Evolutionary conservation across 2,888 invertebrate species (phyloP).

Genomic region (Dryocosmus kuriphilus): DNA sequence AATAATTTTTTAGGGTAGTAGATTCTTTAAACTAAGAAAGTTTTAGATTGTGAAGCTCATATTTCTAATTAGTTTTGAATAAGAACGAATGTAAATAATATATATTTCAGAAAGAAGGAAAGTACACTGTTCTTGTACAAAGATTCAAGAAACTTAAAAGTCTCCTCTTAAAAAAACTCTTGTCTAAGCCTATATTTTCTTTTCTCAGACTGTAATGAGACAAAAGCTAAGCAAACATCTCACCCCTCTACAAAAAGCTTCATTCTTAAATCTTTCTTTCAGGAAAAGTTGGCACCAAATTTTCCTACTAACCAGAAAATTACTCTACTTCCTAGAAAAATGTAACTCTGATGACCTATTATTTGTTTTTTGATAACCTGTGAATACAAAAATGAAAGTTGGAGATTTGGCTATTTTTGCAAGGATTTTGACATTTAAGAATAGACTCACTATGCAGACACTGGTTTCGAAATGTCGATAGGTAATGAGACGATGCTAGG

Average conservation of each 20-base stretch:
- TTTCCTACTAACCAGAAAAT: neutral
- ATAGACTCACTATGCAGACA: neutral
- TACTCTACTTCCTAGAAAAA: neutral
- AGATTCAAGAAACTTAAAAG: neutral
- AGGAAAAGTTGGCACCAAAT: neutral
- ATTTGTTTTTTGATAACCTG: neutral
- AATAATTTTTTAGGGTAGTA: no score
- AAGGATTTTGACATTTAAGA: neutral
- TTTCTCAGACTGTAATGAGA: slow-evolving; percentile 18
- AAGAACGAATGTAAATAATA: no score
- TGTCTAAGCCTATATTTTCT: slow-evolving; percentile 29
- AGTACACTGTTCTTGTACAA: neutral
- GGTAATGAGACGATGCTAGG: slow-evolving; percentile 52
- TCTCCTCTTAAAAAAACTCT: slow-evolving; percentile 4
- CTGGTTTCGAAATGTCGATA: slow-evolving; percentile 33
- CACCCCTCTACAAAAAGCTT: neutral
- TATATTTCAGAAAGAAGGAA: neutral
- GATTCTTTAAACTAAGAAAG: no score
- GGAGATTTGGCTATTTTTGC: neutral
- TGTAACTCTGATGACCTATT: no score
- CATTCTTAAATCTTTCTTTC: neutral
- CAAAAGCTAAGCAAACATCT: slow-evolving; percentile 22
- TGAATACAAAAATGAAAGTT: neutral
- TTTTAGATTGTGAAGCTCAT: no score
- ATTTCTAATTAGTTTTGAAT: no score